Percentiles rank a stretch among this genome's conserved stretches.
These are phyloP conservation scores for Regulus satrapa DNA, from an alignment of 2,113 vertebrate species.

Conservation along the genomic window DNA sequence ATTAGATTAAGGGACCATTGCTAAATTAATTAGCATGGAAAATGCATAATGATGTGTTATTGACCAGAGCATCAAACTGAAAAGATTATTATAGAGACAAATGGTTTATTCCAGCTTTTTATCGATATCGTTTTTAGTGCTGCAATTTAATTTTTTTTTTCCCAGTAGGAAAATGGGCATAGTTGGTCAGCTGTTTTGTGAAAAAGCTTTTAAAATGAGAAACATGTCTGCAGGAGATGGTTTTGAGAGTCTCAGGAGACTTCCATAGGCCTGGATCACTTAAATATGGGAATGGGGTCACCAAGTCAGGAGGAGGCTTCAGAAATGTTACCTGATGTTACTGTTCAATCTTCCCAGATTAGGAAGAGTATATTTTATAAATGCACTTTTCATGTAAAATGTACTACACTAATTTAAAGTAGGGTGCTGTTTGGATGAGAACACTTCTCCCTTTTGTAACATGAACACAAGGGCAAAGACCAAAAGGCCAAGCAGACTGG, in stretches of 20 bases:
- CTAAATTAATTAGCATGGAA: not conserved
- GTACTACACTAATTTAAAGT: not conserved
- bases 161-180: not conserved
- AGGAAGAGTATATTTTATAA: not conserved
- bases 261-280: not conserved
- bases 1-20: not conserved
- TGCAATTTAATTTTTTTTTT: not conserved
- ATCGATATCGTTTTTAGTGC: accelerated
- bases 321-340: not conserved
- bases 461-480: not conserved
- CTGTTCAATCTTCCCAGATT: not conserved
- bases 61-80: not conserved
- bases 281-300: not conserved
- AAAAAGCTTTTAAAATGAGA: not conserved
- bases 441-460: not conserved
- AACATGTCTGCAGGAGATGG: not conserved
- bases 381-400: not conserved
- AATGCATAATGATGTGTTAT: not conserved
- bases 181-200: not conserved
- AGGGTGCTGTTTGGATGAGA: not conserved
- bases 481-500: not conserved
- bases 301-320: not conserved
- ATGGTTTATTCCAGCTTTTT: not conserved
- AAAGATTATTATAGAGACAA: not conserved
- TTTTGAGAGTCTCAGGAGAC: not conserved